A percentile compares a stretch with the other conserved stretches of the same genome.
phyloP scores from a whole-genome alignment of 2,113 vertebrate genomes.

The Leucosticte australis region DNA sequence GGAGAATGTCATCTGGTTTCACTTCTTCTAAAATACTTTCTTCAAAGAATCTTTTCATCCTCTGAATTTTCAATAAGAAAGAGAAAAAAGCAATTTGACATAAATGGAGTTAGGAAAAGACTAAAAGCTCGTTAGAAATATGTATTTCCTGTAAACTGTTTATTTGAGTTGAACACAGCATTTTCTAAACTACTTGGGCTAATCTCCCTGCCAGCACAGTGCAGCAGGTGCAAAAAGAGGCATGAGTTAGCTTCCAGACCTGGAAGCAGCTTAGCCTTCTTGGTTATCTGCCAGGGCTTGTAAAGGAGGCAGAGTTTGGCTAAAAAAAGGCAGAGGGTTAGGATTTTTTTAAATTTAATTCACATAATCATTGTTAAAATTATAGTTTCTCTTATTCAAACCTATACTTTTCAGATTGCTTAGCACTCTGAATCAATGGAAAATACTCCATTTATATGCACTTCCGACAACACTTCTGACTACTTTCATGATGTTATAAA shows the following conservation, averaged over 20 bases:
- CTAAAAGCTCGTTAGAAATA: conserved; percentile 30
- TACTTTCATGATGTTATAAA: background rate
- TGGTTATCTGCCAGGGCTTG: background rate
- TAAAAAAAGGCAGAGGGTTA: background rate
- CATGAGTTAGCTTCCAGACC: background rate
- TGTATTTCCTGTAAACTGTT: conserved; percentile 20
- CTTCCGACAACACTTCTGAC: background rate
- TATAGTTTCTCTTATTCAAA: background rate
- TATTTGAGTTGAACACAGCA: background rate
- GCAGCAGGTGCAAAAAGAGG: conserved; percentile 44
- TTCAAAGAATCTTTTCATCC: conserved; percentile 62
- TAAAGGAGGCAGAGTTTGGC: background rate
- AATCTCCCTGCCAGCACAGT: background rate
- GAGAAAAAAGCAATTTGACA: background rate
- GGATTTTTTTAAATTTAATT: background rate
- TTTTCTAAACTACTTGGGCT: background rate
- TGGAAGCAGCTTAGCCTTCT: background rate
- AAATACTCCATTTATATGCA: background rate
- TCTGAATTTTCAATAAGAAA: conserved; percentile 25
- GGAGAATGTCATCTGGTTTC: conserved; percentile 60
- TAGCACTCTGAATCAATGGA: background rate
- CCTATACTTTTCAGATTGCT: background rate
- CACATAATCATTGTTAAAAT: background rate
- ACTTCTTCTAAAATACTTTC: conserved; percentile 37
- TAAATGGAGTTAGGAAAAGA: conserved; percentile 20